Evolutionary conservation across 1,140 invertebrate genomes (phyloP).

Genomic region (Melanaphis sacchari): DNA sequence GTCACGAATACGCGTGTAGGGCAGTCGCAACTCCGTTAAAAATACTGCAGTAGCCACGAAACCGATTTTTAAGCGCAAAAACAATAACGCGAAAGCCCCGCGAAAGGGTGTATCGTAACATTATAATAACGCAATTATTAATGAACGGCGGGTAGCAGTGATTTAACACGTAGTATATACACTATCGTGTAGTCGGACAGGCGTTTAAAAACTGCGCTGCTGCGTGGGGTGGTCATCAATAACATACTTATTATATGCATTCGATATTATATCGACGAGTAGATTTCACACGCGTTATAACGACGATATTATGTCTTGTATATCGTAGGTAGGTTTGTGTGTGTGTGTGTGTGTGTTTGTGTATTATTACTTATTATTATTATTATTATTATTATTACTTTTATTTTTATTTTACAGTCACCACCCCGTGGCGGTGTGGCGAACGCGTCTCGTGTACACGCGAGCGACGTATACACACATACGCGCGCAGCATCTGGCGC

Average conservation of each 20-base stretch:
- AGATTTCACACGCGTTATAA: slow-evolving; percentile 6
- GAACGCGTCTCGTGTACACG: neutral
- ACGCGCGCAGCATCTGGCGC: neutral
- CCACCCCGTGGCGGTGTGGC: neutral
- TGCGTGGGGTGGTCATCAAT: neutral
- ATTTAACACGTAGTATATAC: neutral
- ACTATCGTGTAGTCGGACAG: too few species aligned
- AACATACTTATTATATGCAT: neutral
- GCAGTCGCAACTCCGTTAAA: too few species aligned
- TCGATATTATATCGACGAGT: neutral
- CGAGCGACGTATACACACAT: neutral
- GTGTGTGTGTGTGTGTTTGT: neutral
- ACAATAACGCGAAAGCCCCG: neutral
- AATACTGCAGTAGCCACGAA: neutral
- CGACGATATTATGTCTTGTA: neutral
- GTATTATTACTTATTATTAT: neutral
- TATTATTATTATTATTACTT: too few species aligned
- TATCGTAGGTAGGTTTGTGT: neutral
- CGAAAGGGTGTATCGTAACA: neutral
- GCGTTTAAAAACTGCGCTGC: neutral
- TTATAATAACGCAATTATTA: neutral
- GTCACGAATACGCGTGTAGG: too few species aligned
- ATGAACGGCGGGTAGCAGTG: neutral
- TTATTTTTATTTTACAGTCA: neutral
- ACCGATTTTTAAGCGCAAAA: neutral